Evolutionary conservation across 1,140 invertebrate species (phyloP).

Genomic region (Panagrolaimus sp.): DNA sequence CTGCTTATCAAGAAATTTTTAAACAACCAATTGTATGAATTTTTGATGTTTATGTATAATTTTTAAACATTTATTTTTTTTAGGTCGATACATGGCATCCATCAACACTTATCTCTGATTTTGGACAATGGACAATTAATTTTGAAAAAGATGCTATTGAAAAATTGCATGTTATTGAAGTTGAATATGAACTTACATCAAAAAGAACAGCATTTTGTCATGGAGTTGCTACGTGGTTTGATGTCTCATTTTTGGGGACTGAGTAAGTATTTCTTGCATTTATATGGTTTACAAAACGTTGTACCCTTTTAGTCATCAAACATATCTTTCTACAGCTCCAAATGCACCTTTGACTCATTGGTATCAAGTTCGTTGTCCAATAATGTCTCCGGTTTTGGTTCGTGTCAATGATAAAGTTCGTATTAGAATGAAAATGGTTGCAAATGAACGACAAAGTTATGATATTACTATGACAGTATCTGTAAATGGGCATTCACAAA

Average conservation of each 20-base stretch:
- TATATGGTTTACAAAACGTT: not conserved
- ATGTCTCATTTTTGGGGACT: conserved; percentile 92
- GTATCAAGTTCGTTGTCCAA: conserved; percentile 95
- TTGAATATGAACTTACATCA: conserved; percentile 86
- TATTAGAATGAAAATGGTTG: conserved; percentile 77
- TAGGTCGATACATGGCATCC: conserved; percentile 89
- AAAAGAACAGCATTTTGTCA: conserved; percentile 88
- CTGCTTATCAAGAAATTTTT: conserved; percentile 94
- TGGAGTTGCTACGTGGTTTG: conserved; percentile 98
- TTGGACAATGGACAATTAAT: conserved; percentile 86
- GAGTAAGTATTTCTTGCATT: conserved; percentile 58
- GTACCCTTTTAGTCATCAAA: conserved; percentile 65
- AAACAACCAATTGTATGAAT: conserved; percentile 76
- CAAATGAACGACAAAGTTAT: conserved; percentile 95
- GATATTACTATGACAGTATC: conserved; percentile 93
- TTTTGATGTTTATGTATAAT: conserved; percentile 9
- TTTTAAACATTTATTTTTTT: conserved; percentile 16
- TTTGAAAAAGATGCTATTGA: conserved; percentile 85
- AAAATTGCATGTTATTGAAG: conserved; percentile 88
- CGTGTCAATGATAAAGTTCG: conserved; percentile 85
- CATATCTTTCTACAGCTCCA: conserved; percentile 96
- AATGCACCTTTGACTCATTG: conserved; percentile 98
- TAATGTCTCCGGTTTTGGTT: conserved; percentile 86
- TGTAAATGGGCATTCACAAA: conserved; percentile 70
- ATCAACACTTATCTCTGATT: conserved; percentile 90